A percentile compares a stretch with the other conserved stretches of the same genome.
These are phyloP conservation scores for Anthoptus insignis DNA, from an alignment of 2,888 invertebrate genomes.

Conservation along the genomic window DNA sequence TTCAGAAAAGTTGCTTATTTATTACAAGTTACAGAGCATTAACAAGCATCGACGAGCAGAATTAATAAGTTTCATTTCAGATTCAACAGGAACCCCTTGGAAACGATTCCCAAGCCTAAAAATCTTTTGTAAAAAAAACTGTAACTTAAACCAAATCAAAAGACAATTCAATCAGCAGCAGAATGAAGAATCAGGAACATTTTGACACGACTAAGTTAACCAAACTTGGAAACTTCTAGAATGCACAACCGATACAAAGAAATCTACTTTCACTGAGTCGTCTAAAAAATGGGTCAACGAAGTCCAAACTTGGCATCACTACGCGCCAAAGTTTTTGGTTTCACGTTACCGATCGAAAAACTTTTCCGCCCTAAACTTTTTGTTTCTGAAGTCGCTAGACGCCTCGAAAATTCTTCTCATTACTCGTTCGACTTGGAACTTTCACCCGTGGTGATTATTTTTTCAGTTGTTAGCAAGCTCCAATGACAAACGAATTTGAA, in stretches of 20 bases:
- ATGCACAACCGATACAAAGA: constrained; percentile 34
- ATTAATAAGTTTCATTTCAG: too few species aligned
- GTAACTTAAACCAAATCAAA: constrained; percentile 14
- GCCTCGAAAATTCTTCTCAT: constrained; percentile 36
- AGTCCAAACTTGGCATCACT: constrained; percentile 34
- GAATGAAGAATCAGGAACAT: constrained; percentile 30
- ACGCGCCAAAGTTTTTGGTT: constrained; percentile 32
- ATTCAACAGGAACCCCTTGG: too few species aligned
- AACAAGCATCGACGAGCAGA: too few species aligned
- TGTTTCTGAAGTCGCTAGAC: constrained; percentile 30
- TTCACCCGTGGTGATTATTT: constrained; percentile 30
- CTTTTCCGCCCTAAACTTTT: constrained; percentile 32
- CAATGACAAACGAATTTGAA: constrained; percentile 19
- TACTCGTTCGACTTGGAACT: constrained; percentile 29
- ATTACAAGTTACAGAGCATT: too few species aligned
- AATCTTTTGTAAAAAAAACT: background rate
- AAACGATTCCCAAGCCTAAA: too few species aligned
- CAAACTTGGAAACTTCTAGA: constrained; percentile 28
- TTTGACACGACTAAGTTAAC: constrained; percentile 22
- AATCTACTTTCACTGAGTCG: constrained; percentile 33
- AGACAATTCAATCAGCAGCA: constrained; percentile 30
- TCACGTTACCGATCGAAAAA: constrained; percentile 35
- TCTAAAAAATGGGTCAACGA: constrained; percentile 32
- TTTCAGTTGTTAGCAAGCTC: constrained; percentile 26
- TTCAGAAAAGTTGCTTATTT: too few species aligned